Conservation (phyloP, 2,888 invertebrate genomes). For the Muscina levida region DNA sequence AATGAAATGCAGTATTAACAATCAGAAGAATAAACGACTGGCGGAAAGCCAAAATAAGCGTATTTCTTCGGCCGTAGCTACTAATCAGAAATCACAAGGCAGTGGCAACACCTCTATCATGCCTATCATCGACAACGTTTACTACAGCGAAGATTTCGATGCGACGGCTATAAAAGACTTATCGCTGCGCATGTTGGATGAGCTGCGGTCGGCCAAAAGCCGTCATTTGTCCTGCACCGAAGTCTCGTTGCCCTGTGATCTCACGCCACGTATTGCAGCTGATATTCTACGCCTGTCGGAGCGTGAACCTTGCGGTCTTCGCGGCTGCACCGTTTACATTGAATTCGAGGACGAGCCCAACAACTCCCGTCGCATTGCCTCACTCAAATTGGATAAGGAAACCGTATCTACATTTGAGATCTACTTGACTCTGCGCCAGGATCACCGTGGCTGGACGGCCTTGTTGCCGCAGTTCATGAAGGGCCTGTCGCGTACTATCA, state of each 20-base stretch:
- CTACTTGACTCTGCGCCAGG: slow-evolving; percentile 75
- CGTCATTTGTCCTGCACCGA: slow-evolving; percentile 75
- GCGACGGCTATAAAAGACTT: slow-evolving; percentile 69
- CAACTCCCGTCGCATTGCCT: slow-evolving; percentile 75
- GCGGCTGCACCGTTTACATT: slow-evolving; percentile 76
- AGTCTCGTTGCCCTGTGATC: slow-evolving; percentile 76
- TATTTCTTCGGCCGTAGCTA: slow-evolving; percentile 51
- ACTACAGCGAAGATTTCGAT: slow-evolving; percentile 63
- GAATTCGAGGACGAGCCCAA: slow-evolving; percentile 76
- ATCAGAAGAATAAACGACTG: slow-evolving; percentile 63
- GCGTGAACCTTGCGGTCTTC: slow-evolving; percentile 74
- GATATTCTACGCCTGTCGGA: slow-evolving; percentile 75
- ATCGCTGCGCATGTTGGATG: slow-evolving; percentile 71
- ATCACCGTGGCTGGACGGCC: slow-evolving; percentile 75
- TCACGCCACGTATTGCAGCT: slow-evolving; percentile 74
- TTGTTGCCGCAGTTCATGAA: slow-evolving; percentile 76
- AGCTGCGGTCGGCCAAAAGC: slow-evolving; percentile 73
- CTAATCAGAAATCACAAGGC: slow-evolving; percentile 57
- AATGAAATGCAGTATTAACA: slow-evolving; percentile 69
- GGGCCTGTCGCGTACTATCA: slow-evolving; percentile 75
- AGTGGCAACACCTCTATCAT: slow-evolving; percentile 39
- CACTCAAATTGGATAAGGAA: slow-evolving; percentile 73
- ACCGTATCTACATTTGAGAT: slow-evolving; percentile 76
- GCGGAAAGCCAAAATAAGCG: slow-evolving; percentile 47
- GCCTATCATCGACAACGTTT: slow-evolving; percentile 45